Percentiles rank a stretch among this genome's conserved stretches.
These are phyloP conservation scores for Ophiothrix spiculata DNA, from an alignment of 35 echinoderm and acorn worm species.

Conservation along the genomic window DNA sequence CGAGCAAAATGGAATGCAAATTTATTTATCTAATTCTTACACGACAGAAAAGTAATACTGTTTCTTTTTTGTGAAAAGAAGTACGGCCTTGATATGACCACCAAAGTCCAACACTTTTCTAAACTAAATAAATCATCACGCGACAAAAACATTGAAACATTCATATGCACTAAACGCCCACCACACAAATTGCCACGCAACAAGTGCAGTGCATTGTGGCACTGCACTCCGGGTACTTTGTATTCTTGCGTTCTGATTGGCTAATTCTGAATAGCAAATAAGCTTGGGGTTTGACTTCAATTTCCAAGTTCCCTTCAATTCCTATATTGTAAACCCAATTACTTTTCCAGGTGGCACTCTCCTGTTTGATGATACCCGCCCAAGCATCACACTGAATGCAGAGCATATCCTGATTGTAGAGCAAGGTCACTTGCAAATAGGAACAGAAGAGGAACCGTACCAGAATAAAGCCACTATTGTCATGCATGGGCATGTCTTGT, in stretches of 20 bases:
- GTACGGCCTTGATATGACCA: too few species aligned
- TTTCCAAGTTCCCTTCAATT: not conserved
- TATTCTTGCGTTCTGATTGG: not conserved
- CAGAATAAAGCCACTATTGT: constrained; percentile 87
- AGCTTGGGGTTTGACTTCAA: not conserved
- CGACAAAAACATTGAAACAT: too few species aligned
- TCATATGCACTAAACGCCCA: not conserved
- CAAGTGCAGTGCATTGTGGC: not conserved
- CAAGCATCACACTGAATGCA: constrained; percentile 73
- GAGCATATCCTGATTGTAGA: constrained; percentile 90
- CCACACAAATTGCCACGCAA: not conserved
- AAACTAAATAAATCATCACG: too few species aligned
- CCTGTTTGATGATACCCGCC: constrained; percentile 74
- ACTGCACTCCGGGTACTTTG: not conserved
- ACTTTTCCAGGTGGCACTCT: constrained; percentile 57
- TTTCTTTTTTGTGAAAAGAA: too few species aligned
- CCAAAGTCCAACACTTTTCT: too few species aligned
- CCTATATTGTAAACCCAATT: not conserved
- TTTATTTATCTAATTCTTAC: too few species aligned
- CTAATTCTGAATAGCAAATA: not conserved
- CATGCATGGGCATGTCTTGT: constrained; percentile 78
- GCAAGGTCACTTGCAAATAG: constrained; percentile 73
- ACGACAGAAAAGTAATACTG: too few species aligned
- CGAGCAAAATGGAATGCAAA: too few species aligned
- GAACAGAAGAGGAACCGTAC: constrained; percentile 89